These are phyloP conservation scores for Biston betularia DNA, from an alignment of 2,888 invertebrate species.

Conservation along the genomic window DNA sequence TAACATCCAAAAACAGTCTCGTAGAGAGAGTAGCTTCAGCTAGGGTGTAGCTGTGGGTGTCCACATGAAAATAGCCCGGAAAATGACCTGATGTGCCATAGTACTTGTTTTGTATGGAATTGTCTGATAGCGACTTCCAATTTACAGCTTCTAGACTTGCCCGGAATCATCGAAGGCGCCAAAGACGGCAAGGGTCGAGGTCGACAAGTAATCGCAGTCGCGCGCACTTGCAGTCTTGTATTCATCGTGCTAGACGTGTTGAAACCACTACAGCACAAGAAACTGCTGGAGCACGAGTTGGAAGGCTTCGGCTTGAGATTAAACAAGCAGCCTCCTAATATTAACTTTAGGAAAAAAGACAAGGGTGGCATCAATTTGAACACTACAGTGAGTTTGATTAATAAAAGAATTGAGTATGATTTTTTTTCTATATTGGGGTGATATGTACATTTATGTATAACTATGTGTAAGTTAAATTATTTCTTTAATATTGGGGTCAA, in stretches of 20 bases:
- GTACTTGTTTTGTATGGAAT: too few species aligned
- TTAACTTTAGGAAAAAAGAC: slow-evolving; percentile 97
- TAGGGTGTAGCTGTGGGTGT: too few species aligned
- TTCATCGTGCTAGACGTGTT: slow-evolving; percentile 99
- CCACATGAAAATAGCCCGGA: too few species aligned
- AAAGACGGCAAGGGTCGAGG: slow-evolving; percentile 99
- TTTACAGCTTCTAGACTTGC: slow-evolving; percentile 96
- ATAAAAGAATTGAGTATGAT: too few species aligned
- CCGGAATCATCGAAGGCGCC: slow-evolving; percentile 99
- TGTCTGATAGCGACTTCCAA: neutral
- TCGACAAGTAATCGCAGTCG: slow-evolving; percentile 99
- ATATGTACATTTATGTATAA: too few species aligned
- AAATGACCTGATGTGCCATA: too few species aligned
- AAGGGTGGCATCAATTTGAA: slow-evolving; percentile 99
- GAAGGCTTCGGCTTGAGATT: slow-evolving; percentile 99
- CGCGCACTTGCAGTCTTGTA: slow-evolving; percentile 98
- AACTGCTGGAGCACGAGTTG: slow-evolving; percentile 98
- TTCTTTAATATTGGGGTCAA: too few species aligned
- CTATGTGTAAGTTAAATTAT: too few species aligned
- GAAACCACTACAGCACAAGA: slow-evolving; percentile 98
- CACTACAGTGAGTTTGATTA: slow-evolving; percentile 88
- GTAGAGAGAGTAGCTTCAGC: too few species aligned
- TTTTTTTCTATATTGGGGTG: too few species aligned
- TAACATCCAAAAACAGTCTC: too few species aligned
- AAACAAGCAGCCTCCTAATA: slow-evolving; percentile 99